phyloP scores from a whole-genome alignment of 2,113 vertebrate genomes.

The Caranx ignobilis region DNA sequence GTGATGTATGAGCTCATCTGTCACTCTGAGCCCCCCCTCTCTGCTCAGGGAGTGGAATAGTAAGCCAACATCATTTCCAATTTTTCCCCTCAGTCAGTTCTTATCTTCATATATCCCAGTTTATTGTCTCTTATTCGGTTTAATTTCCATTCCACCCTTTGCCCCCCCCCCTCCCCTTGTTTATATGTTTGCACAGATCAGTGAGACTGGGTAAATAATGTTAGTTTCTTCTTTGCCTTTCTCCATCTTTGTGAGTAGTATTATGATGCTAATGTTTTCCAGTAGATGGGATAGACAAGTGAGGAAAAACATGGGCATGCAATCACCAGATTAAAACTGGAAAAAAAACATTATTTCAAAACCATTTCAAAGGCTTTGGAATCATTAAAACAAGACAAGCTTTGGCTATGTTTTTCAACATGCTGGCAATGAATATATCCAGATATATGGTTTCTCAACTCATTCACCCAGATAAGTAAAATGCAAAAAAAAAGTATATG shows the following conservation, averaged over 20 bases:
- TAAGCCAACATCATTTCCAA: constrained; percentile 63
- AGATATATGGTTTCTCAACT: constrained; percentile 9
- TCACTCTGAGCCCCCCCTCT: constrained; percentile 49
- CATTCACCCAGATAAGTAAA: neutral
- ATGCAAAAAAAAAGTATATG: neutral
- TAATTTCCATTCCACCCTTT: constrained; percentile 34
- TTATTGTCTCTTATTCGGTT: constrained; percentile 44
- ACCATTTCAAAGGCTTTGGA: constrained; percentile 38
- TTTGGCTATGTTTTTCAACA: constrained; percentile 24
- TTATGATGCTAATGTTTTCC: constrained; percentile 51
- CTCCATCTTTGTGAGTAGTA: constrained; percentile 13
- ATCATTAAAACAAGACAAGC: constrained; percentile 28
- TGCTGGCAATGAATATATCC: constrained; percentile 25
- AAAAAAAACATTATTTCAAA: constrained; percentile 41
- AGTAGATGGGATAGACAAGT: constrained; percentile 35
- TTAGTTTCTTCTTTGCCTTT: constrained; percentile 6
- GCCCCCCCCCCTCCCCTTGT: neutral
- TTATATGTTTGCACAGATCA: constrained; percentile 44
- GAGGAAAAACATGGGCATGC: constrained; percentile 52
- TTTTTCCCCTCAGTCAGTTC: constrained; percentile 34
- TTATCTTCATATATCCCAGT: constrained; percentile 31
- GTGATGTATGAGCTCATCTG: constrained; percentile 80
- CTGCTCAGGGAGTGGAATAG: constrained; percentile 50
- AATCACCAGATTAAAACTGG: constrained; percentile 48
- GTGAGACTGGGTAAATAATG: constrained; percentile 41